Conservation (phyloP, 1,140 invertebrate species). For the Diabrotica virgifera region DNA sequence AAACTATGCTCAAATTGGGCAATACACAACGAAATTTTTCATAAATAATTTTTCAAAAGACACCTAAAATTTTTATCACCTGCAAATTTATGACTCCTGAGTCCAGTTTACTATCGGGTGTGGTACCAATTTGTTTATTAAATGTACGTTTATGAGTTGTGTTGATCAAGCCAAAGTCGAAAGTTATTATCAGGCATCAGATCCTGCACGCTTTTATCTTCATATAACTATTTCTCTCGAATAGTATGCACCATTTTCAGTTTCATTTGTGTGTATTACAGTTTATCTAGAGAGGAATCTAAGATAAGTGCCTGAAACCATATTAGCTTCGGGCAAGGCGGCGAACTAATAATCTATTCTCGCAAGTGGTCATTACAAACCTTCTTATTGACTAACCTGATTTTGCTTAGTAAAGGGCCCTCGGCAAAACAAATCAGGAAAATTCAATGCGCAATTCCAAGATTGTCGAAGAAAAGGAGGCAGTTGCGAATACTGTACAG, state of each 20-base stretch:
- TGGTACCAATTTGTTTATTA: no score
- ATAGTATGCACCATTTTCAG: conserved; percentile 14
- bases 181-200: conserved; percentile 16
- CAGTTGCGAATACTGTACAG: no score
- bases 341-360: conserved; percentile 19
- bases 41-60: no score
- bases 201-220: conserved; percentile 7
- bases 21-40: no score
- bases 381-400: conserved; percentile 23
- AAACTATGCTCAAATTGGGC: no score
- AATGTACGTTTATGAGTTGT: no score
- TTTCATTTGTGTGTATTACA: conserved; percentile 21
- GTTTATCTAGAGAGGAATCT: conserved; percentile 20
- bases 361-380: conserved; percentile 18
- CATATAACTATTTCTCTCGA: conserved; percentile 6
- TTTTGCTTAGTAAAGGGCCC: conserved; percentile 12
- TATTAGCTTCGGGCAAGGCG: conserved; percentile 10
- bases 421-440: conserved; percentile 6
- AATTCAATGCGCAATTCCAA: background rate
- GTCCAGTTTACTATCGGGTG: no score
- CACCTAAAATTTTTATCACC: no score
- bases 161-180: background rate
- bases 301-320: conserved; percentile 9
- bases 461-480: no score
- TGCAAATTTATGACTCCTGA: no score